Conservation (phyloP, 1,140 invertebrate species). For the Papilio aristodemus region DNA sequence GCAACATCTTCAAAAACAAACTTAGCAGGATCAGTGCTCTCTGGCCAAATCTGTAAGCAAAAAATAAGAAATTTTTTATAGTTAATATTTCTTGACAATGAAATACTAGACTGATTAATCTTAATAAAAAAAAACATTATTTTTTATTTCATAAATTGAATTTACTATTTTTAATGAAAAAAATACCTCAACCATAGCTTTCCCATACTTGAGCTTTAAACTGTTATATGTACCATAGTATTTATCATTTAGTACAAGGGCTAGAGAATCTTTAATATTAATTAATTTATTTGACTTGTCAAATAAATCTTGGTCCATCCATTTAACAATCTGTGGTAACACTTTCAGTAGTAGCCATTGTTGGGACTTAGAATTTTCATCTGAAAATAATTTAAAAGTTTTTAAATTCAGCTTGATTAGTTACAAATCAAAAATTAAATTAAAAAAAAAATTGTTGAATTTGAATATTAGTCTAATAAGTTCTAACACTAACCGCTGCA, state of each 20-base stretch:
- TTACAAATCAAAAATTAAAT: too few species aligned
- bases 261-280: constrained; percentile 83
- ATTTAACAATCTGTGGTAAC: constrained; percentile 85
- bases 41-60: constrained; percentile 87
- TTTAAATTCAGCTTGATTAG: too few species aligned
- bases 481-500: constrained; percentile 45
- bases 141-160: neutral
- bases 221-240: constrained; percentile 88
- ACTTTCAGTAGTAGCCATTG: constrained; percentile 81
- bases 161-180: too few species aligned
- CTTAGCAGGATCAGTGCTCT: constrained; percentile 95
- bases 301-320: constrained; percentile 78
- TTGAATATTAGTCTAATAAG: too few species aligned
- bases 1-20: constrained; percentile 98
- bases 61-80: too few species aligned
- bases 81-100: too few species aligned
- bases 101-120: constrained; percentile 26
- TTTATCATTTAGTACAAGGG: constrained; percentile 84
- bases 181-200: constrained; percentile 84
- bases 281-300: constrained; percentile 40
- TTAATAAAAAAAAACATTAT: constrained; percentile 25
- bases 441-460: too few species aligned
- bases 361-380: constrained; percentile 58
- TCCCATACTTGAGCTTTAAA: constrained; percentile 90
- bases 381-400: constrained; percentile 42